Evolutionary conservation across 2,888 invertebrate genomes (phyloP), one percentile per base, ranked within the genome.

Genomic region (Pristionchus maxplancki): DNA sequence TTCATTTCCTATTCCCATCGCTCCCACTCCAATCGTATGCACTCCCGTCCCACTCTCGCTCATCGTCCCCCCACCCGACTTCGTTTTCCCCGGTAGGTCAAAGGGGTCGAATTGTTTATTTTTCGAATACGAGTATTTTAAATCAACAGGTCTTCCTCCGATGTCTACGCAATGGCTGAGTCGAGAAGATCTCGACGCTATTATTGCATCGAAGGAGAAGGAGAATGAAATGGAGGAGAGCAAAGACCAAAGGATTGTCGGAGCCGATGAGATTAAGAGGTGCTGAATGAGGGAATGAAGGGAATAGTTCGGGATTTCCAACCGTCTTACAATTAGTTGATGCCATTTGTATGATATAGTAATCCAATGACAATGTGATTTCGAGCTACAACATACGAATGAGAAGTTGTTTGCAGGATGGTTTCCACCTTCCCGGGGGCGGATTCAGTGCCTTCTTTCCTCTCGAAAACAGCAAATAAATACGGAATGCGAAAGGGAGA

Each of bases 141-240:
- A 2, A 1, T 31, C 1, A 9, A 3, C 40, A 85, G 85, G 85
- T 44, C n/a, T 64, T 13, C 85, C 85, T 24, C 85, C 85, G 44
- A 48, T 64, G 44, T 85, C 85, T 11, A 40, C 85, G 1, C 85
- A 31, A n/a, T 85, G 85, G 85, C 64, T 85, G 85, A 53, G 28
- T 40, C 20, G 44, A 31, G 85, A 85, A 34, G 62, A 85, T 0
- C 15, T 85, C 0, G 85, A 85, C 5, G 44, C 44, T n/a, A 78
- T 78, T 34, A 78, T 44, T n/a, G 78, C 11, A 67, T 15, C 31
- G 67, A 67, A 34, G n/a, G 44, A 78, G 15, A 48, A 48, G 28
- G 28, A 78, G 20, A 48, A 78, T 44, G 78, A 78, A n/a, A 44
- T 24, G 28, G 78, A 78, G 13, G 44, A 44, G 44, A n/a, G n/a